Base-by-base conservation (phyloP, 2,797 vertebrate genomes). In the Phrynocephalus vlangalii region DNA sequence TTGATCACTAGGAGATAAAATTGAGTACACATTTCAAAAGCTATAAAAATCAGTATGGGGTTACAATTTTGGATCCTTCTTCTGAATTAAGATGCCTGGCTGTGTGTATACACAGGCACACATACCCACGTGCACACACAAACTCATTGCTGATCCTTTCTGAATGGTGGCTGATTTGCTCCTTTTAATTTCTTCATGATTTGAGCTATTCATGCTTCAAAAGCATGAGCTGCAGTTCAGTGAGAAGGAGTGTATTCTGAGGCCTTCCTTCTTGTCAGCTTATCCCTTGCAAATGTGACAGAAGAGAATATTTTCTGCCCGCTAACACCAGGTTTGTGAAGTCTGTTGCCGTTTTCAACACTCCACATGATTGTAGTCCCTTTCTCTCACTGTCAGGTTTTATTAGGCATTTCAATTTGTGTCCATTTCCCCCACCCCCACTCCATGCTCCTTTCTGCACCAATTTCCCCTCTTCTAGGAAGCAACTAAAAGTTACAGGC, bases 351-450 rank as follows among this genome's bases (percentile, higher is more conserved):
- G 79, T 87, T 95, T 92, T 92, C 72, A n/a, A 16, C 50, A 78
- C 0, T 1, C 52, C 81, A 60, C 18, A 75, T 82, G 28, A 91
- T 90, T 84, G 84, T 56, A 72, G 33, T 88, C 86, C 28, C 86
- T 94, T 94, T 87, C 82, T 93, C 72, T 79, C 88, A 78, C 92
- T 94, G 90, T 88, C 95, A 94, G 30, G 68, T 90, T 93, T 88
- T 88, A 90, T 93, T 92, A 86, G 88, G 26, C 80, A 67, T 89
- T 92, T 90, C 91, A 80, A 78, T 77, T 86, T 76, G 9, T 28
- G 90, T 91, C 82, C 33, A 48, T 20, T 91, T 89, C 72, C 82
- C 52, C 52, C 13, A 70, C 82, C 52, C 52, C 13, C 52, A 2
- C 9, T 10, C 79, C 0, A 0, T 85, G 26, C 11, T 75, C 70